These are phyloP conservation scores for Philypnodon macrostomus DNA, from an alignment of 2,797 vertebrate species.

Conservation along the genomic window DNA sequence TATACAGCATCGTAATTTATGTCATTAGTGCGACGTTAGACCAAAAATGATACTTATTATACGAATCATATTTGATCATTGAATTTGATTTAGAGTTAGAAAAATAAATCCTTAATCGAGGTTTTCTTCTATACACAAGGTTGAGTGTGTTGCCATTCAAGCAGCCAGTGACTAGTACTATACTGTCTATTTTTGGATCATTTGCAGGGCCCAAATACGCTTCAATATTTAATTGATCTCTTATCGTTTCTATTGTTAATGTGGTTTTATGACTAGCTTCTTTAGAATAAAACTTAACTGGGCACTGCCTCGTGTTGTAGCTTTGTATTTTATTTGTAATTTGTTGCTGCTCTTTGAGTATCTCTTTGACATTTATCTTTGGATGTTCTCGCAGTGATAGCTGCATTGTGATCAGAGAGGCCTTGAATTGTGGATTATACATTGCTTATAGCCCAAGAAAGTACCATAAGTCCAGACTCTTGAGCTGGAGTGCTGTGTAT, in stretches of 20 bases:
- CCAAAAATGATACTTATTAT: too few species aligned
- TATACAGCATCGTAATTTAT: too few species aligned
- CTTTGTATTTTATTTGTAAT: constrained; percentile 22
- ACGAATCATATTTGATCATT: too few species aligned
- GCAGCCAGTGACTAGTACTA: too few species aligned
- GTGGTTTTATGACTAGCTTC: constrained; percentile 1
- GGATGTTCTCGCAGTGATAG: constrained; percentile 21
- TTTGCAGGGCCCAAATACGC: neutral
- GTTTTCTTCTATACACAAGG: too few species aligned
- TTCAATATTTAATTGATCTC: constrained; percentile 5
- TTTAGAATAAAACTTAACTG: neutral
- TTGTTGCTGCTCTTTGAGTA: constrained; percentile 23
- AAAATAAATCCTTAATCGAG: too few species aligned
- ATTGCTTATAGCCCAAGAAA: constrained; percentile 12
- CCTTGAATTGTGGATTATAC: constrained; percentile 30
- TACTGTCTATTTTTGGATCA: too few species aligned
- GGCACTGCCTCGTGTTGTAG: constrained; percentile 16
- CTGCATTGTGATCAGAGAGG: constrained; percentile 38
- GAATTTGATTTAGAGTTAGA: too few species aligned
- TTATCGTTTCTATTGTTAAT: neutral
- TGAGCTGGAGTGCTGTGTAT: constrained; percentile 6
- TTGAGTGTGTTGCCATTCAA: too few species aligned
- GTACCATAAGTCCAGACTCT: constrained; percentile 18
- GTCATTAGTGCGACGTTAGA: too few species aligned
- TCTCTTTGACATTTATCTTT: constrained; percentile 59